Evolutionary conservation across 2,797 vertebrate species (phyloP), one percentile per base, ranked within the genome.

Genomic region (Podarcis siculus): DNA sequence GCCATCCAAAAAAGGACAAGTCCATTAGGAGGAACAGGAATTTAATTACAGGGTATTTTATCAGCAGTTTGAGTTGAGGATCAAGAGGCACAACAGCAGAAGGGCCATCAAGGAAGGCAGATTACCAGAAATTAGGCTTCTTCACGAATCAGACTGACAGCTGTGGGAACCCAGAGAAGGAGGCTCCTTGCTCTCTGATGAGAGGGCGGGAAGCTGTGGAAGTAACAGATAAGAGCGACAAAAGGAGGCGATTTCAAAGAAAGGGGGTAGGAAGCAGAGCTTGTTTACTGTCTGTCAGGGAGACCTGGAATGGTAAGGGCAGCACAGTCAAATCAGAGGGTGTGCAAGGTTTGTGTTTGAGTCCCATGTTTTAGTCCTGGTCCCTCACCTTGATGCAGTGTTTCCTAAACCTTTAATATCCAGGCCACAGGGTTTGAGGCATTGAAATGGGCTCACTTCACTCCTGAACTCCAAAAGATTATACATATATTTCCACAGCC

Each of bases 41-140:
- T 87, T 85, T 82, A 87, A 89, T 87, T 82, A 84, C 81, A 15
- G 3, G 4, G 1, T n/a, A 39, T 67, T 78, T 61, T 72, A 73
- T 17, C 32, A 79, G 79, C 67, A 7, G 23, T 21, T n/a, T 49
- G 75, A 85, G 66, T 64, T 9, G 73, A 82, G 42, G 55, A 71
- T 49, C 67, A 82, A 58, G 37, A 77, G 42, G 71, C 15, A 9
- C 3, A 69, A 79, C 6, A 79, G 66, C n/a, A 0, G 2, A 17
- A 78, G 1, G 1, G 71, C 30, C 6, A 8, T 49, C 9, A 10
- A 86, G 78, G 35, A 76, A 77, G 55, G 64, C 58, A 78, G 72
- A 79, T 85, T 69, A 37, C 9, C n/a, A 19, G 58, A 75, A 87
- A 79, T 49, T 0, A 27, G 32, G n/a, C 45, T 2, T 82, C 61